Evolutionary conservation across 30 jellyfish, hydroid and myxozoan species (phyloP).

Genomic region (Aurelia sp.): DNA sequence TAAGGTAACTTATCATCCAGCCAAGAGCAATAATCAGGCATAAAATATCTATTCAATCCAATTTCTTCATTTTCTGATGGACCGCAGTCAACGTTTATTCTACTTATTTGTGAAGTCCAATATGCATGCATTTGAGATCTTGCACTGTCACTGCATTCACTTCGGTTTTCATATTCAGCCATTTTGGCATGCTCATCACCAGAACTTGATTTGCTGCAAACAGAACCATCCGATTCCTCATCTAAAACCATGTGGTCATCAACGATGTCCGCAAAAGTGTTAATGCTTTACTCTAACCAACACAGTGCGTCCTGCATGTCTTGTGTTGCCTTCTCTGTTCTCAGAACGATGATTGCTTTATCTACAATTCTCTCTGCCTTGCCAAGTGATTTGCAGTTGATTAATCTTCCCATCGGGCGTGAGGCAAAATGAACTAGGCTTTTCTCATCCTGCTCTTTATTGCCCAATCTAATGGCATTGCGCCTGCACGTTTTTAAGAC

Average conservation of each 20-base stretch:
- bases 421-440: constrained; percentile 17
- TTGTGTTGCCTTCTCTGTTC: neutral
- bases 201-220: neutral
- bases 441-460: constrained; percentile 21
- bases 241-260: neutral
- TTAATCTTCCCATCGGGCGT: constrained; percentile 21
- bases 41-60: too few relatives aligned
- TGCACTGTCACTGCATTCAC: neutral
- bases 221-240: neutral
- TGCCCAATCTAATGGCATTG: neutral
- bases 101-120: neutral
- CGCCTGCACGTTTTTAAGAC: constrained; percentile 14
- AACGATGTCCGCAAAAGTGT: neutral
- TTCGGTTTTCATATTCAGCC: neutral
- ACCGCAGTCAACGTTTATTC: neutral
- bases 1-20: too few relatives aligned
- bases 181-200: neutral
- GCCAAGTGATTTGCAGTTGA: neutral
- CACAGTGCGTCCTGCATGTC: neutral
- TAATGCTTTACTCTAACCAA: neutral
- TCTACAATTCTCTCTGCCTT: neutral
- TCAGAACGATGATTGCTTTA: neutral
- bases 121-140: neutral
- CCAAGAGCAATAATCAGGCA: too few relatives aligned
- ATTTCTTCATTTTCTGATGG: too few relatives aligned